Evolutionary conservation across 1,140 invertebrate species (phyloP), one percentile per base, ranked within the genome.

Genomic region (Drosophila triauraria): DNA sequence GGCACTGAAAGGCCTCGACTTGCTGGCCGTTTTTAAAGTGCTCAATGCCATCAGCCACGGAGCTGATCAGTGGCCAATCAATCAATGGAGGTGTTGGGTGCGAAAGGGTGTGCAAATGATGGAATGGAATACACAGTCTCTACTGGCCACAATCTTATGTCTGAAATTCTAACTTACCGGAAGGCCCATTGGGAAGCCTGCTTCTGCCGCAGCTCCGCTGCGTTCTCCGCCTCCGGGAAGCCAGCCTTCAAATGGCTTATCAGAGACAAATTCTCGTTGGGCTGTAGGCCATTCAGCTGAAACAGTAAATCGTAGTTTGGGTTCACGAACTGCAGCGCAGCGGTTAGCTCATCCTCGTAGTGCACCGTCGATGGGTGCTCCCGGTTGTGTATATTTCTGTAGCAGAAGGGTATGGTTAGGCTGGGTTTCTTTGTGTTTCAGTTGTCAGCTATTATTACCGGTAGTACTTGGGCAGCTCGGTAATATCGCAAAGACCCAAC

Each of bases 131-230:
- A 63, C 70, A 78, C 54, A 53, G n/a, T 42, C 15, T 48, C 50
- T 44, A 48, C 25, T 57, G 20, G 8, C 8, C 38, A 48, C 13
- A 51, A 48, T 15, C 35, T 32, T 3, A 10, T 17, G 3, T 10
- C 13, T n/a, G 8, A 50, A 6, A 4, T 3, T 23, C 23, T 7
- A 13, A 83, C 83, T 87, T 80, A 93, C 92, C 91, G 90, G 93
- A 98, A 97, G 17, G 98, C 98, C 97, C 97, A 98, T 92, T 98
- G 97, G 83, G 96, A 96, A 25, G 97, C 97, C 93, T 99, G 98
- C 38, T 95, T 95, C 93, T 97, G 97, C 48, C 97, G 95, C 69
- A 99, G 93, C 92, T 97, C 96, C 80, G 94, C 95, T 50, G 97
- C 96, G 93, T 96, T 97, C 91, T 98, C 97, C 72, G 95, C 94